Evolutionary conservation across 2,113 vertebrate species (phyloP), one percentile per base, ranked within the genome.

Genomic region (Xyliphius kryptos): DNA sequence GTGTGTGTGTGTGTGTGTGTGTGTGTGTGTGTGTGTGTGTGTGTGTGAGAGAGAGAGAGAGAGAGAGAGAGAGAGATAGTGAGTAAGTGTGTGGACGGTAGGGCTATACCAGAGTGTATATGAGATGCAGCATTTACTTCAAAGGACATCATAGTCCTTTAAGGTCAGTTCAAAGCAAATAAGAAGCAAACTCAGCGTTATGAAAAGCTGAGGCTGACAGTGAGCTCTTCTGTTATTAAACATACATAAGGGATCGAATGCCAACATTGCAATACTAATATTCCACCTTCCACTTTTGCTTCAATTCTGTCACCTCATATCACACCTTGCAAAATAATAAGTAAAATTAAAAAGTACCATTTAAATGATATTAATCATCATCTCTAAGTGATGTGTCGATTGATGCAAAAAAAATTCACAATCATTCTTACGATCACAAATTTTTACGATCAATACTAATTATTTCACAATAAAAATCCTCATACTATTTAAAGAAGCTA

Each of bases 131-230:
- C 61, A 50, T 60, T 67, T 63, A 60, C 50, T 67, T 68, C 64
- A 74, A 71, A 71, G 61, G 15, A 17, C 47, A n/a, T 21, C 17
- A 5, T 21, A 68, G 56, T 61, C 53, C 44, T 64, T 66, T 66
- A 74, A 71, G 69, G 73, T 71, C 73, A 71, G 56, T 65, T 71
- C 65, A 71, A 74, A 74, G 69, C 61, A 61, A 65, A 69, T 56
- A 43, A 57, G 62, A 71, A 51, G 22, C 47, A 14, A 48, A 66
- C 57, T 66, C 69, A 57, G 69, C 53, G 47, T 13, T 52, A 44
- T 63, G 61, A 60, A 50, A 57, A 65, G 47, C 57, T 52, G 60
- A 36, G 38, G 55, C 46, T 71, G 72, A 61, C 51, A 68, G 56
- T 10, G 16, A 63, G 9, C 38, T 9, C 46, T 22, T 56, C 13